Conservation (phyloP, 1,140 invertebrate species). For the Ceratina japonica region DNA sequence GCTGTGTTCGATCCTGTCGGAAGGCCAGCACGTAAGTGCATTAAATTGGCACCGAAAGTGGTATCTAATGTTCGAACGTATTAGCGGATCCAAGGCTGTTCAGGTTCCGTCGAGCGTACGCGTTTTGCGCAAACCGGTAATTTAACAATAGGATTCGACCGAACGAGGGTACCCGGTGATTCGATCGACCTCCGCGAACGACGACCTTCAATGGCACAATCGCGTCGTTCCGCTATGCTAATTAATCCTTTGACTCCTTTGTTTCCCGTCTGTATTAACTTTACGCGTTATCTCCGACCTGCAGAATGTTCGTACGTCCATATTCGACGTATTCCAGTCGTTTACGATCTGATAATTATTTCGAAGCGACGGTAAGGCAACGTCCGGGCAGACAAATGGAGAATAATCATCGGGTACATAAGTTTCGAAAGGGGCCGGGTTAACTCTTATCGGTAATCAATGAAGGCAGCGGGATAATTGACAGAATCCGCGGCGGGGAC, state of each 20-base stretch:
- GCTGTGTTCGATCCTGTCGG: not conserved
- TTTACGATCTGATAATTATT: not conserved
- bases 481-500: conserved; percentile 6
- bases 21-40: not conserved
- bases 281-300: not conserved
- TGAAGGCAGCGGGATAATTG: not conserved
- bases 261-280: conserved; percentile 3
- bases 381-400: not conserved
- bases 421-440: not conserved
- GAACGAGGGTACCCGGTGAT: not conserved
- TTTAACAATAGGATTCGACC: not conserved
- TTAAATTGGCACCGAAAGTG: not conserved
- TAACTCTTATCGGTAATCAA: not conserved
- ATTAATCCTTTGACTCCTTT: conserved; percentile 41
- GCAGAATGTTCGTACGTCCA: not conserved
- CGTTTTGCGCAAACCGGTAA: not conserved
- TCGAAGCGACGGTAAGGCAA: not conserved
- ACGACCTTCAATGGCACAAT: conserved; percentile 33
- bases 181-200: conserved; percentile 26
- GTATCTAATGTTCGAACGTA: not conserved
- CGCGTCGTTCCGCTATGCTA: conserved; percentile 2
- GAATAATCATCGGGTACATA: conserved; percentile 13
- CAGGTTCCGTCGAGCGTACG: not conserved
- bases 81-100: not conserved
- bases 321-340: not conserved